These are phyloP conservation scores for Hetaerina americana DNA, from an alignment of 1,140 invertebrate genomes.

Conservation along the genomic window DNA sequence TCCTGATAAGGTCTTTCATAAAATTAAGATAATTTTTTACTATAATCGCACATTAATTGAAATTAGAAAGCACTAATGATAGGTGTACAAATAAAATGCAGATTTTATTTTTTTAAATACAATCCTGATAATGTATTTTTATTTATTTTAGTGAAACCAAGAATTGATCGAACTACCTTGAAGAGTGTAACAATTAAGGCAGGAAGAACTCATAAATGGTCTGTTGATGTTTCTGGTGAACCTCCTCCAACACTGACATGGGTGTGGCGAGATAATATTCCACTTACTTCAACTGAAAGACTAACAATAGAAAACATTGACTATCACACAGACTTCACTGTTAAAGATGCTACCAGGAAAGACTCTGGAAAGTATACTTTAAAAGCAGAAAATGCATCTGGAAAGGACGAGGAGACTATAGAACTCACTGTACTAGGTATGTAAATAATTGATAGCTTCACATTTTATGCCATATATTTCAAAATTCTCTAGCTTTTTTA, in stretches of 20 bases:
- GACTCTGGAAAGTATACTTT: constrained; percentile 88
- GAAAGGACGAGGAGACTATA: constrained; percentile 76
- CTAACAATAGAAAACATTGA: constrained; percentile 82
- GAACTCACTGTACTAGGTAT: constrained; percentile 81
- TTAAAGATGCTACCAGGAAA: constrained; percentile 67
- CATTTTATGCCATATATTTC: no score
- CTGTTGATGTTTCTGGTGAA: constrained; percentile 81
- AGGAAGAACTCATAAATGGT: constrained; percentile 82
- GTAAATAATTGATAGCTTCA: no score
- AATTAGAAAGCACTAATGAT: no score
- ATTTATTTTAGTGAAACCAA: constrained; percentile 61
- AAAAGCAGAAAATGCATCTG: constrained; percentile 77
- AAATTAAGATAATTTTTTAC: no score
- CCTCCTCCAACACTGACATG: constrained; percentile 74
- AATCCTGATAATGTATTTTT: constrained; percentile 16
- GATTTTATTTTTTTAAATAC: constrained; percentile 17
- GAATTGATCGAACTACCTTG: constrained; percentile 82
- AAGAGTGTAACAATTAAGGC: constrained; percentile 76
- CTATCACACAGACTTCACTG: constrained; percentile 79
- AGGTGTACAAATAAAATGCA: no score
- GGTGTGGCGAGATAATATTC: constrained; percentile 72
- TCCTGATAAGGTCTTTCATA: no score
- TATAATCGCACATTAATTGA: background rate
- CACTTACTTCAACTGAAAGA: constrained; percentile 65
- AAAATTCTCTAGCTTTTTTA: no score